Percentiles rank a stretch among this genome's conserved stretches.
These are phyloP conservation scores for Clarias batrachus DNA, from an alignment of 2,113 vertebrate genomes.

Conservation along the genomic window DNA sequence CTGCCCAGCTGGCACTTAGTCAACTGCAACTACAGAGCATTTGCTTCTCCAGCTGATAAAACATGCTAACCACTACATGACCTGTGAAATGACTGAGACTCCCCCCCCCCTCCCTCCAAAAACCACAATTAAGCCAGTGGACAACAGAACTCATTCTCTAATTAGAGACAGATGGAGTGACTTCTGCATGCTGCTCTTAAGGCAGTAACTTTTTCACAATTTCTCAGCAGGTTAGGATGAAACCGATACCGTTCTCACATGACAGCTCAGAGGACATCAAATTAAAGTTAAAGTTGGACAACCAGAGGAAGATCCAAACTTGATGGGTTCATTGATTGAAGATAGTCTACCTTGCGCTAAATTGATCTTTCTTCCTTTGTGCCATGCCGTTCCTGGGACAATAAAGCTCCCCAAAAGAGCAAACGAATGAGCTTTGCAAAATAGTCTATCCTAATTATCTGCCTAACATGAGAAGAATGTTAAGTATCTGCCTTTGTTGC, in stretches of 20 bases:
- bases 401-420: background rate
- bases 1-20: constrained; percentile 62
- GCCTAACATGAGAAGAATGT: constrained; percentile 21
- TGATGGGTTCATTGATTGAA: background rate
- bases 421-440: constrained; percentile 12
- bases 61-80: constrained; percentile 65
- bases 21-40: constrained; percentile 63
- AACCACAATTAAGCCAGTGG: constrained; percentile 21
- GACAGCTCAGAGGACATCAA: background rate
- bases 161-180: constrained; percentile 68
- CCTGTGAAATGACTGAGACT: constrained; percentile 40
- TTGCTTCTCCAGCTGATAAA: constrained; percentile 72
- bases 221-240: background rate
- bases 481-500: constrained; percentile 29
- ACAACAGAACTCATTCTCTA: constrained; percentile 60
- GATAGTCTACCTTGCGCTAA: background rate
- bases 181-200: background rate
- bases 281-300: background rate
- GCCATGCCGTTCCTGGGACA: constrained; percentile 1
- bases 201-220: background rate
- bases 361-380: constrained; percentile 10
- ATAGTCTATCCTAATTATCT: constrained; percentile 11
- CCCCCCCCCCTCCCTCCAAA: constrained; percentile 6
- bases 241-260: background rate
- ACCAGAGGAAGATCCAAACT: background rate